Evolutionary conservation across 2,797 vertebrate species (phyloP), one percentile per base, ranked within the genome.

Genomic region (Cygnus olor): DNA sequence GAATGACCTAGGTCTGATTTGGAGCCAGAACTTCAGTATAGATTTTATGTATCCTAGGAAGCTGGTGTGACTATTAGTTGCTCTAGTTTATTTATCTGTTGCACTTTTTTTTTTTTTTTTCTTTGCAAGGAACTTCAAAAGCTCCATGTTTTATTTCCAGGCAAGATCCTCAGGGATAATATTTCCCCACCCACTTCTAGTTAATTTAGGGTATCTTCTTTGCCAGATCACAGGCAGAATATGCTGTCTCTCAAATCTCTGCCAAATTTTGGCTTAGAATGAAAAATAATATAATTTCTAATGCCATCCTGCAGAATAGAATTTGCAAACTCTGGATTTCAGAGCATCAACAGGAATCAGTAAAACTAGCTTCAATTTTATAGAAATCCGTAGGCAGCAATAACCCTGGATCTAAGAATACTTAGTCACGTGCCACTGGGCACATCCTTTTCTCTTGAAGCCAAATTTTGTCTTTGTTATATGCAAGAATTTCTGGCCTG

Each of bases 171-270:
- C 36, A 51, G 95, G 82, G 91, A 58, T 96, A 96, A 90, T 93
- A 91, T 86, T 96, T 93, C 58, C 56, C 91, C 88, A 21, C 95
- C 95, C 76, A 96, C 94, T 93, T 87, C 21, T 91, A 87, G 71
- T 94, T 96, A 95, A 76, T 91, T 92, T 89, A 73, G 60, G 56
- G 27, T 87, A 36, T 87, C 68, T 45, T 82, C 82, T 85, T 87
- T 90, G 87, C 91, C 87, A 96, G 72, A 91, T 95, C 87, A 68
- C 44, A 93, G 87, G 17, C 64, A 80, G 70, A 89, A 85, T 92
- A 70, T 64, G 16, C 69, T 85, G 84, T 64, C 13, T 95, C 64
- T 58, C 53, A 90, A 36, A 85, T 76, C 68, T 80, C 76, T 93
- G 69, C 93, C 72, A 89, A 70, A 78, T 80, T 86, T 71, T 88